Base-by-base conservation (phyloP, 2,797 vertebrate species). In the Enteromius argenteus region DNA sequence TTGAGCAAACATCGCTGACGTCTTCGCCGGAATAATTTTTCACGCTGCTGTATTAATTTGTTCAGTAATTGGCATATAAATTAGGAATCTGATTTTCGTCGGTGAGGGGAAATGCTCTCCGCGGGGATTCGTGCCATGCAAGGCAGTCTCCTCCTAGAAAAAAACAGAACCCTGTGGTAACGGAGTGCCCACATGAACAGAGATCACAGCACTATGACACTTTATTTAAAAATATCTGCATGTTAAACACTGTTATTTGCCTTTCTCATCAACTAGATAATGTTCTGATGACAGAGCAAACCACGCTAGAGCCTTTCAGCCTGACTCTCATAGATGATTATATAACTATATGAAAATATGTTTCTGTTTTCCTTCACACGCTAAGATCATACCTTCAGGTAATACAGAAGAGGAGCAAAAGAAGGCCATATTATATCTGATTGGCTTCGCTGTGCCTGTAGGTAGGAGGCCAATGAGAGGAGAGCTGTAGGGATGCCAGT, bases 391-490 rank as follows among this genome's bases (percentile, higher is more conserved):
- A 74, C 44, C 80, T 82, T 44, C 32, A 42, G 67, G 66, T 71
- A 66, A 73, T 30, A 37, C 56, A 60, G 32, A 39, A 49, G 44
- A 53, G 68, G 23, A 30, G 19, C 35, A 74, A 46, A n/a, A 37
- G 4, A 46, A 51, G 86, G 32, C 80, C 87, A 88, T 89, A 84
- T 88, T 79, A 72, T 35, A 79, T 78, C 78, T 88, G 85, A 92
- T 89, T 90, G 87, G 85, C 53, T 83, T 87, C 85, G 82, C 71
- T 87, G 49, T 74, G 64, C 69, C 56, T 68, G 23, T 30, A 73
- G 87, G 80, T 84, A 80, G 74, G 79, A 85, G 79, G 79, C 79
- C 90, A 91, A 93, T 93, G 86, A 90, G 58, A 84, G 39, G 0
- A 19, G 89, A 76, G 89, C 90, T 60, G 64, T 69, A 44, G 49